Evolutionary conservation across 2,797 vertebrate genomes (phyloP).

Genomic region (Tragopan temminckii): DNA sequence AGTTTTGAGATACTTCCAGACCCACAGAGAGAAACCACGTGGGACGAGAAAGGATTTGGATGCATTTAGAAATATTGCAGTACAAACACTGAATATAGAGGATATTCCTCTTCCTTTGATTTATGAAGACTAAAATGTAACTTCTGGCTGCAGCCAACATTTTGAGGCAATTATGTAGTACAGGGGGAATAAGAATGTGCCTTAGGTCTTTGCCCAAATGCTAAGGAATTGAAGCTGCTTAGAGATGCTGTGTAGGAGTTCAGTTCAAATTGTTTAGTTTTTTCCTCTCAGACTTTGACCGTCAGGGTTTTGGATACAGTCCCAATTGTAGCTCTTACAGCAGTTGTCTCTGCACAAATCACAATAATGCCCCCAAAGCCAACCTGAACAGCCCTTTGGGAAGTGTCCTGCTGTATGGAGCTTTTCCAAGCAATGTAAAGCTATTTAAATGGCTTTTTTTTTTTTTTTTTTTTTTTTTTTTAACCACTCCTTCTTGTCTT

Average conservation of each 20-base stretch:
- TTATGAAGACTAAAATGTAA: constrained; percentile 20
- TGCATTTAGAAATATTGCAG: constrained; percentile 14
- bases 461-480: no score
- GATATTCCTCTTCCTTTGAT: constrained; percentile 49
- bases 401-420: neutral
- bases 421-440: neutral
- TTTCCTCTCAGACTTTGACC: neutral
- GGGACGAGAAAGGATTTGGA: constrained; percentile 12
- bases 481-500: neutral
- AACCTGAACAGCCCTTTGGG: neutral
- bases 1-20: constrained; percentile 48
- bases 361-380: neutral
- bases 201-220: neutral
- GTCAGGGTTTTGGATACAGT: neutral
- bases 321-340: neutral
- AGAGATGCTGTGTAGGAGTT: neutral
- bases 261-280: neutral
- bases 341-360: neutral
- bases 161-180: neutral
- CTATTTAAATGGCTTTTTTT: neutral
- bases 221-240: neutral
- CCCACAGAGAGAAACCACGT: neutral
- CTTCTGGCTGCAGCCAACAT: constrained; percentile 2
- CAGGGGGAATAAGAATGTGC: neutral
- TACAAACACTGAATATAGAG: constrained; percentile 7